phyloP scores from a whole-genome alignment of 2,797 vertebrate species.

The Margarornis squamiger region DNA sequence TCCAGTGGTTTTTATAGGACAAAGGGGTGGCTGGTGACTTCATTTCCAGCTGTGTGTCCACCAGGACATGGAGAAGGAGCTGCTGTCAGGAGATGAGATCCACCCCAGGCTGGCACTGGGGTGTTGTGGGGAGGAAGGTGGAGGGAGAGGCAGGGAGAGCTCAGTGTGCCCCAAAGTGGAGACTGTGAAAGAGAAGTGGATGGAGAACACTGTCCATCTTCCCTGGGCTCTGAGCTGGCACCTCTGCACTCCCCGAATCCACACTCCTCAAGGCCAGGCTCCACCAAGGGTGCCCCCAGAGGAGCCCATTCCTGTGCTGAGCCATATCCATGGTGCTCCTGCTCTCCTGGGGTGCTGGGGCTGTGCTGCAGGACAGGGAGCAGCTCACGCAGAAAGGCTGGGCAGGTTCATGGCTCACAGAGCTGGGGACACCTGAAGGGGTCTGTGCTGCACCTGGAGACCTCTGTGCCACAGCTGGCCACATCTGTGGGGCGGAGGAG shows the following conservation, averaged over 20 bases:
- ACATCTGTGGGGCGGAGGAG: background rate
- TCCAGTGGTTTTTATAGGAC: background rate
- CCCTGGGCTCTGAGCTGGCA: background rate
- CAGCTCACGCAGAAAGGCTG: background rate
- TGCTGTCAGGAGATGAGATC: background rate
- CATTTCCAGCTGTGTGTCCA: background rate
- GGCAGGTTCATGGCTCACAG: background rate
- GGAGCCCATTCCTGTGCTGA: rapidly evolving
- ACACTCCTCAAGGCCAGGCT: background rate
- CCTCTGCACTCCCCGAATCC: background rate
- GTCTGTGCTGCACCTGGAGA: background rate
- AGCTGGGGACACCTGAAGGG: background rate
- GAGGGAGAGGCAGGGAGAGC: background rate
- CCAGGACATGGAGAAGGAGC: background rate
- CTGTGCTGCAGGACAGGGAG: background rate
- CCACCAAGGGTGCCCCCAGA: background rate
- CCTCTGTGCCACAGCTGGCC: background rate
- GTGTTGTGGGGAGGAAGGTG: rapidly evolving
- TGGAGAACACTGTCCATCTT: background rate
- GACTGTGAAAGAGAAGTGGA: background rate
- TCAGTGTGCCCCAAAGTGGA: background rate
- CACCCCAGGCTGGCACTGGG: background rate
- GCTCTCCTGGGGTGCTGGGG: background rate
- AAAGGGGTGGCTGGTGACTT: background rate
- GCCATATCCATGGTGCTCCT: rapidly evolving